Conservation (phyloP, 1,140 invertebrate species). For the Babylonia areolata region DNA sequence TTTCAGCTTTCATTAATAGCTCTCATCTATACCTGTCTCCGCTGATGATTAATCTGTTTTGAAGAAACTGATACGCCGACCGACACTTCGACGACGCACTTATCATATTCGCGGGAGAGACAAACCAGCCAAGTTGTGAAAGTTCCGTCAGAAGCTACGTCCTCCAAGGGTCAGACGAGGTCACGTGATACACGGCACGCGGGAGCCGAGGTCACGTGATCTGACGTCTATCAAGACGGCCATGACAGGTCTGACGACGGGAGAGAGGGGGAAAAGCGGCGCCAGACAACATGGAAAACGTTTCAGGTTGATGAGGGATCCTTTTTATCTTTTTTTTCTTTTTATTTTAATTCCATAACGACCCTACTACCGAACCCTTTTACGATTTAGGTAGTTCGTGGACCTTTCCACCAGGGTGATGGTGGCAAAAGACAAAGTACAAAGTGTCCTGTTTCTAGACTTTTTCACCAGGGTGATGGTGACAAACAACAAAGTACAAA, state of each 20-base stretch:
- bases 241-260: conserved; percentile 3
- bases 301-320: conserved; percentile 26
- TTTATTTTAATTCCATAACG: too few species aligned
- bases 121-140: not conserved
- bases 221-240: conserved; percentile 31
- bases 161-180: conserved; percentile 9
- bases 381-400: too few species aligned
- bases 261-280: not conserved
- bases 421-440: too few species aligned
- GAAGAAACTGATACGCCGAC: not conserved
- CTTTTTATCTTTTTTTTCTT: too few species aligned
- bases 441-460: too few species aligned
- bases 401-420: too few species aligned
- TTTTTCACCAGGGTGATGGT: too few species aligned
- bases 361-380: too few species aligned
- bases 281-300: conserved; percentile 30
- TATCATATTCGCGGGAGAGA: not conserved
- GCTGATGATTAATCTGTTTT: not conserved
- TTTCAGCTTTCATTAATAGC: not conserved
- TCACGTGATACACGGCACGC: conserved; percentile 8
- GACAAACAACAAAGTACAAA: too few species aligned
- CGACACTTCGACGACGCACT: not conserved
- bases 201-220: conserved; percentile 31
- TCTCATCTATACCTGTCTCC: not conserved
- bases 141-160: not conserved